phyloP scores from a whole-genome alignment of 2,113 vertebrate genomes.

The Neodontobutis hainanensis region DNA sequence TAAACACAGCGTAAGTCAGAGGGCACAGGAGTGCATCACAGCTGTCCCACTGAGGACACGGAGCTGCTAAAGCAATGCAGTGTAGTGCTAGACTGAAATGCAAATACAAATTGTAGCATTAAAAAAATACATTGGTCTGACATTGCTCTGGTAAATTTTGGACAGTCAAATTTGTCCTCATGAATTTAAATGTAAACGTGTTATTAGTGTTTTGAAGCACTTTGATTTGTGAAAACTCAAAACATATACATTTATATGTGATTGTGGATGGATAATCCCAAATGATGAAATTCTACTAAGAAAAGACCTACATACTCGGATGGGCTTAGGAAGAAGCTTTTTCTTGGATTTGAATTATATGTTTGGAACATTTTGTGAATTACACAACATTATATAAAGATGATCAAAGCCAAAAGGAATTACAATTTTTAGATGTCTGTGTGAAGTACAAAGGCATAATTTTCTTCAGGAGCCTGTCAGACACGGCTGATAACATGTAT shows the following conservation, averaged over 20 bases:
- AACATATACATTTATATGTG: no score
- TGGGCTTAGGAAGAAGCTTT: slow-evolving; percentile 45
- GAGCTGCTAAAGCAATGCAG: background rate
- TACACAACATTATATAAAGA: slow-evolving; percentile 45
- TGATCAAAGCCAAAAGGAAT: slow-evolving; percentile 50
- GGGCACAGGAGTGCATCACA: background rate
- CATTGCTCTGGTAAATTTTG: no score
- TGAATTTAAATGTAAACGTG: no score
- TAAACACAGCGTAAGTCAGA: slow-evolving; percentile 43
- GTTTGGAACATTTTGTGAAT: slow-evolving; percentile 41
- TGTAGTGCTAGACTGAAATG: background rate
- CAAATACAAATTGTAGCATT: background rate
- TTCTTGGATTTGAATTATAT: slow-evolving; percentile 39
- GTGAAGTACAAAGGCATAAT: slow-evolving; percentile 26
- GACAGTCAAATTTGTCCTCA: no score
- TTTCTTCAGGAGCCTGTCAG: slow-evolving; percentile 20
- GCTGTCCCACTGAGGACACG: slow-evolving; percentile 3
- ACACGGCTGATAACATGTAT: background rate
- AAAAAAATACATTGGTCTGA: no score
- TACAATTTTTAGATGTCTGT: slow-evolving; percentile 29
- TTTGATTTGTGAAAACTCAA: no score
- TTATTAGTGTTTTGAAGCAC: no score
- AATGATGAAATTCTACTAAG: no score
- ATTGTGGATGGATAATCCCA: no score
- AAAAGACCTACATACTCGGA: slow-evolving; percentile 10